Base-by-base conservation (phyloP, 2,797 vertebrate genomes). In the Epinephelus malabaricus region DNA sequence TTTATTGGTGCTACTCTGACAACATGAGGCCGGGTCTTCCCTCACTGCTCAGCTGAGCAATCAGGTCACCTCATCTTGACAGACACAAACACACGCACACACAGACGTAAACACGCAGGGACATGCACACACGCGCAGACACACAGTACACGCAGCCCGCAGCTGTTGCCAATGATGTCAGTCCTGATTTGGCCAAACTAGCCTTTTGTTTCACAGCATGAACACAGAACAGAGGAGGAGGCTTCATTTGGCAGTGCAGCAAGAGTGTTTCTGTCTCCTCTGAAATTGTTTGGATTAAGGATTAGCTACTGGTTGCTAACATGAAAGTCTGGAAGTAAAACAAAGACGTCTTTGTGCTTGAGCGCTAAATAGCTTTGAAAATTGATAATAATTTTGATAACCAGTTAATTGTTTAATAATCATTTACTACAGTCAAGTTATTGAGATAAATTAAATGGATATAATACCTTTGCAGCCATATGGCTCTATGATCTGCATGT, bases 1-100 rank as follows among this genome's bases (percentile, higher is more conserved):
- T 74, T 73, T 73, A 89, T 88, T 80, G 90, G 86, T 77, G 88
- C 76, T 40, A 58, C 79, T 83, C 84, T 85, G 87, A 92, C 84
- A 92, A 92, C 90, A 93, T 80, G 76, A 90, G 91, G 92, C 90
- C 56, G 89, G 91, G 88, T 92, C 92, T 94, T 94, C 94, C 93
- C 90, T 94, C 90, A 79, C 94, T 94, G 94, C 95, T 95, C 94
- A 95, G 95, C 94, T 96, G 94, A 96, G 95, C 94, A 95, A 95
- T 96, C 95, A 95, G 95, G 95, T 95, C 95, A 95, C 91, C 93
- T 88, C 92, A 82, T 93, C 91, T 93, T 94, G 92, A 94, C 92
- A 92, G 89, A 89, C 85, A 81, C 82, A 84, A 82, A 89, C 88
- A 86, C 81, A 84, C 82, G 34, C 75, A 59, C 76, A 76, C 84